Evolutionary conservation across 2,888 invertebrate species (phyloP), one percentile per base, ranked within the genome.

Genomic region (Drosophila mayaguana): DNA sequence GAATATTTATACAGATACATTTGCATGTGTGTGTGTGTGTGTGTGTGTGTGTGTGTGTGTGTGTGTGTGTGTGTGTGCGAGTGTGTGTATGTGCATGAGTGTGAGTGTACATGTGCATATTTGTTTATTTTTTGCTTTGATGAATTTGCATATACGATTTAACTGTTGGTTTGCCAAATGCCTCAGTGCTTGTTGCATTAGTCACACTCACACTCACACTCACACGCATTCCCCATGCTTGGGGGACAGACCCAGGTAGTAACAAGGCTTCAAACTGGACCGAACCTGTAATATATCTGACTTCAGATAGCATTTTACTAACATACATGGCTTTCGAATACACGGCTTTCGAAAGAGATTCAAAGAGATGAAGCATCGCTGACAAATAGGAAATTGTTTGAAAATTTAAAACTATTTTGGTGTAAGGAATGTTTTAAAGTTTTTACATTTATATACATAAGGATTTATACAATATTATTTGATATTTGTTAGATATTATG

Each of bases 131-230:
- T 18, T 18, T 12, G 48, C 32, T 18, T 32, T 50, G n/a, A 32
- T n/a, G 18, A 32, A 12, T 32, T 50, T 48, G 28, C 48, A 48
- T 28, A 48, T 48, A 11, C 11, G 48, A 28, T 48, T 48, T 28
- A 32, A 12, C 48, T 32, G 18, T 50, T 18, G 28, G 12, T 0
- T n/a, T 28, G 48, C 9, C 4, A 46, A 46, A 46, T 46, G 46
- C 46, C 25, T 14, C n/a, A 11, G n/a, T 32, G 28, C 18, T 18
- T 50, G 32, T 12, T 12, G 50, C 18, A 50, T 50, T 48, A 48
- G 11, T 48, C 48, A 32, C n/a, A 28, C n/a, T 16, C 9, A 25
- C 16, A 46, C 48, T 12, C n/a, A 12, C 45, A 6, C 8, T 3
- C 8, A 46, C 48, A n/a, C n/a, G 18, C 45, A 6, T 28, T 3